Evolutionary conservation across 2,888 invertebrate species (phyloP).

Genomic region (Caenorhabditis angaria): DNA sequence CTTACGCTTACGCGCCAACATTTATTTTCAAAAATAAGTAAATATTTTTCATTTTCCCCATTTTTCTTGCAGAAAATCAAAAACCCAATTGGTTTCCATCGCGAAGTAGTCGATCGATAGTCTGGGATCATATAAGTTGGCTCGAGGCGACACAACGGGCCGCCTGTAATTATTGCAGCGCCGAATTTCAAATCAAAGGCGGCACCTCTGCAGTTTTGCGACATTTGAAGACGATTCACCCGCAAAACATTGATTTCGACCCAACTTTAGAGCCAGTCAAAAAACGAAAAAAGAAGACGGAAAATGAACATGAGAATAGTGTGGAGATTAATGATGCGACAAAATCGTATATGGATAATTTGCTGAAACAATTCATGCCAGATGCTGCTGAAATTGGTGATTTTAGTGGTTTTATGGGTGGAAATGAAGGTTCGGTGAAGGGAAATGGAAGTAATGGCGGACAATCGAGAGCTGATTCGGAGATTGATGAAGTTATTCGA

Average conservation of each 20-base stretch:
- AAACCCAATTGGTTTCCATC: slow-evolving; percentile 28
- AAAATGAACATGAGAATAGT: slow-evolving; percentile 7
- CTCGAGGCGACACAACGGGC: slow-evolving; percentile 18
- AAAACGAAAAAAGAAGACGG: slow-evolving; percentile 16
- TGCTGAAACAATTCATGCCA: slow-evolving; percentile 23
- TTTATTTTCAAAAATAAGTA: background rate
- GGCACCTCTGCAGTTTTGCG: slow-evolving; percentile 38
- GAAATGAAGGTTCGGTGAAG: background rate
- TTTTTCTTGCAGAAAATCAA: slow-evolving; percentile 6
- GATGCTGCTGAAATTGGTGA: slow-evolving; percentile 9
- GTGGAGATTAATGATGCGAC: slow-evolving; percentile 14
- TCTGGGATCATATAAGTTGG: slow-evolving; percentile 35
- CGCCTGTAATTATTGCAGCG: slow-evolving; percentile 25
- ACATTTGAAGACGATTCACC: slow-evolving; percentile 35
- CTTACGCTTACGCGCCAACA: background rate
- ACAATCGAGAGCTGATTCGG: slow-evolving; percentile 26
- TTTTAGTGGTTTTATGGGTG: no score
- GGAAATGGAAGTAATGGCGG: background rate
- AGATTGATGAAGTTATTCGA: slow-evolving; percentile 36
- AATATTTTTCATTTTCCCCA: background rate
- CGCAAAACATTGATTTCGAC: slow-evolving; percentile 34
- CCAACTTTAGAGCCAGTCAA: slow-evolving; percentile 31
- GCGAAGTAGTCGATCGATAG: slow-evolving; percentile 30
- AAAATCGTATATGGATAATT: slow-evolving; percentile 28
- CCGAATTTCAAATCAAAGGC: slow-evolving; percentile 36